Base-by-base conservation (phyloP, 37 sponge, comb jelly and placozoan genomes). In the Cliona cf. orientalis region DNA sequence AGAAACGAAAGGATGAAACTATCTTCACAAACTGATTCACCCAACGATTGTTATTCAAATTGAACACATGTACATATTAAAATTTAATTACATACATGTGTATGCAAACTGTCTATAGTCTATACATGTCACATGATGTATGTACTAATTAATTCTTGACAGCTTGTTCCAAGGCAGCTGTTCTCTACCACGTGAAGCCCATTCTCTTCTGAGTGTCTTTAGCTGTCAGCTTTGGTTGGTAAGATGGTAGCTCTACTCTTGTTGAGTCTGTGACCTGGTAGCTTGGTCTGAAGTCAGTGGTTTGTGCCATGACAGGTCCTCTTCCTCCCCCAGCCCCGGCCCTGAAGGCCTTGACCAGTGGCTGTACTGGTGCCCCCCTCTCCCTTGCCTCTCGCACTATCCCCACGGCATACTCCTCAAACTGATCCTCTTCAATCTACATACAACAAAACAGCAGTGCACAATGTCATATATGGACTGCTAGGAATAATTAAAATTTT, bases 1-100 rank as follows among this genome's bases (percentile, higher is more conserved):
- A 93, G 84, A 95, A 93, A 75, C 61, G 89, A 29, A 91, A 89
- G 34, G 96, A 98, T 17, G 99, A 98, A 74, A 86, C 76, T 6
- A 90, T 98, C 28, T 98, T 88, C 43, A 80, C 80, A 1, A 68
- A 75, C 38, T 89, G 75, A 76, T 36, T 39, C 31, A 68, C 9
- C 41, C 42, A 17, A 7, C 12, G 5, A 74, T 39, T 43, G 43
- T 33, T 37, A 40, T 45, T 66, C 21, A 78, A 26, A 64, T 17
- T 38, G 7, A n/a, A n/a, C n/a, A n/a, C n/a, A n/a, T n/a, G n/a
- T n/a, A n/a, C n/a, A n/a, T n/a, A n/a, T n/a, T n/a, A n/a, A n/a
- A n/a, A n/a, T n/a, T n/a, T n/a, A n/a, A n/a, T n/a, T n/a, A n/a
- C n/a, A n/a, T n/a, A n/a, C n/a, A n/a, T n/a, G n/a, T n/a, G n/a